Base-by-base conservation (phyloP, 2,113 vertebrate genomes). In the Murina feae region DNA sequence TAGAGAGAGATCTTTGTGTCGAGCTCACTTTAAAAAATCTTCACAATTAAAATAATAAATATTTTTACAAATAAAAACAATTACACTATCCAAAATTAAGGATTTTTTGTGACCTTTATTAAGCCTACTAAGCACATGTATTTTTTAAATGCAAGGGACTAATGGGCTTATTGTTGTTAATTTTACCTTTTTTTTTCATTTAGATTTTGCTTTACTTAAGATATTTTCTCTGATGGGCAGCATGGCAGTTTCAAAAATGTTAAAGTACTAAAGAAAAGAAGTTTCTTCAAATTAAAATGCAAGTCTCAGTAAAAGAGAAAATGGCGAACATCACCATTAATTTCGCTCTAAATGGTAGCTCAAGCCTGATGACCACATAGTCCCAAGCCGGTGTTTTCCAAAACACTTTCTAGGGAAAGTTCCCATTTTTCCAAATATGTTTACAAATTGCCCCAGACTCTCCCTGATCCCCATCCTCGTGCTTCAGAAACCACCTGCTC, bases 361-460 rank as follows among this genome's bases (percentile, higher is more conserved):
- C 7, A 2, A 86, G 30, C 35, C 68, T 79, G 39, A 35, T 86
- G 75, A 66, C 47, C 72, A 0, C 0, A 0, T 5, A 25, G n/a
- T 35, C 42, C 35, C 47, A 60, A 75, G n/a, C 51, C 23, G 28
- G 2, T 49, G 14, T 49, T 76, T 94, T 68, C 65, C 82, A 83
- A 71, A 58, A 74, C 11, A 0, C 44, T 35, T 89, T 88, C 90
- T 9, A 30, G 25, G 65, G 49, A 83, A 32, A 30, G 17, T 8
- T 60, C 58, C 28, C 28, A 23, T 84, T 58, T 91, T 92, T 69
- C 71, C 92, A 90, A 84, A 35, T 87, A 49, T 39, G n/a, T 95
- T 53, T 60, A 42, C 16, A 80, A 42, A 68, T 78, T 72, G 14
- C 39, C 49, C 13, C 13, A 13, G 28, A 9, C 13, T 92, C n/a